Evolutionary conservation across 2,113 vertebrate genomes (phyloP).

Genomic region (Grallaria varia): DNA sequence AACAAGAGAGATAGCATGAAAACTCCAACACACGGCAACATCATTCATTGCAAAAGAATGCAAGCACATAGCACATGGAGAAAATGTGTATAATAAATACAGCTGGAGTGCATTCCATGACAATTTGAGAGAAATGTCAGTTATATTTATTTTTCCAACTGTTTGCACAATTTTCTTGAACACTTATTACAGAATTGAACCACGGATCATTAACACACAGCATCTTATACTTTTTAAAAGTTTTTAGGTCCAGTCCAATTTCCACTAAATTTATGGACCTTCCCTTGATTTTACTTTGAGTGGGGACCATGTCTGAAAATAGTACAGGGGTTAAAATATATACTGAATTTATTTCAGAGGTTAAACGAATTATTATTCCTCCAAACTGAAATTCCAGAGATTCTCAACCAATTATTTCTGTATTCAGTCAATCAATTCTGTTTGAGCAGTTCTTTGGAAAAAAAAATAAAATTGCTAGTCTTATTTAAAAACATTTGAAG

Average conservation of each 20-base stretch:
- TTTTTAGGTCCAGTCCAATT: neutral
- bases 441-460: neutral
- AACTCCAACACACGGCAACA: neutral
- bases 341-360: neutral
- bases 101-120: neutral
- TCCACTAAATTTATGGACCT: neutral
- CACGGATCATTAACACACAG: neutral
- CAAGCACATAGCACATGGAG: slow-evolving; percentile 12
- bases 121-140: slow-evolving; percentile 30
- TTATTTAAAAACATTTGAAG: neutral
- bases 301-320: neutral
- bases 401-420: neutral
- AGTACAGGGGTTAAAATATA: neutral
- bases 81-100: slow-evolving; percentile 34
- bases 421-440: neutral
- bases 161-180: slow-evolving; percentile 4
- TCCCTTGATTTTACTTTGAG: neutral
- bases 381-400: neutral
- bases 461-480: neutral
- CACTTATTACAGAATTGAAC: neutral
- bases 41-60: slow-evolving; percentile 1
- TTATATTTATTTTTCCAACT: slow-evolving; percentile 31
- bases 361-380: neutral
- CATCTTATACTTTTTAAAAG: neutral
- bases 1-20: neutral